Conservation (phyloP, 2,113 vertebrate genomes). For the Ptilonorhynchus violaceus region DNA sequence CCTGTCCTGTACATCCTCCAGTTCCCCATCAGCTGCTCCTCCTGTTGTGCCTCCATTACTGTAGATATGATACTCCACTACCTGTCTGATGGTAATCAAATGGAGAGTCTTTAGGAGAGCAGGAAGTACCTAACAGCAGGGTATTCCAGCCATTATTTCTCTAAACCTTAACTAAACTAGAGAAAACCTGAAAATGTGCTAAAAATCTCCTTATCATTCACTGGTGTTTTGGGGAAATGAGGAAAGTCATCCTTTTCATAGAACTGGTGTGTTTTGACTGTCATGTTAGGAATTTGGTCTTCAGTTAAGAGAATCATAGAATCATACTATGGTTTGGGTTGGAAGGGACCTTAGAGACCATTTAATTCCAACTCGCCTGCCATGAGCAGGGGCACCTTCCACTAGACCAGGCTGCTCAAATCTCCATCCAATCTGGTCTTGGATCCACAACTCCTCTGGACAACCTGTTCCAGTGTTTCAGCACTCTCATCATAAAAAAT, state of each 20-base stretch:
- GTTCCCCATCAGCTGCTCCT: neutral
- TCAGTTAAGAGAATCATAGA: neutral
- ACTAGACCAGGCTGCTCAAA: neutral
- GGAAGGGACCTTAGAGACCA: neutral
- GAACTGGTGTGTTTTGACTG: neutral
- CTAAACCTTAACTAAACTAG: neutral
- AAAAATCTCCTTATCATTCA: neutral
- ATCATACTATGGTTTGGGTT: neutral
- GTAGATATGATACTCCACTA: neutral
- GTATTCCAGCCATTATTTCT: neutral
- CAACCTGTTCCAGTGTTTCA: neutral
- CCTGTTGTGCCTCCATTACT: neutral
- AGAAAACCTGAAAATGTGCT: neutral
- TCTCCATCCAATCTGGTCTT: neutral
- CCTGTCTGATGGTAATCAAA: neutral
- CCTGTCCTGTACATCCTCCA: neutral
- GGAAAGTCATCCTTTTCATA: neutral
- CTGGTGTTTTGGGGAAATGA: neutral
- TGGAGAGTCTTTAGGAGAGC: neutral
- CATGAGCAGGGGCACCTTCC: neutral
- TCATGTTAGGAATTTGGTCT: neutral
- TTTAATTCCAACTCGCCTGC: rapidly evolving
- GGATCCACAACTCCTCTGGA: neutral
- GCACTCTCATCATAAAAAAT: neutral
- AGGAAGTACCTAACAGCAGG: neutral